Evolutionary conservation across 2,113 vertebrate species (phyloP), one percentile per base, ranked within the genome.

Genomic region (Callorhinus ursinus): DNA sequence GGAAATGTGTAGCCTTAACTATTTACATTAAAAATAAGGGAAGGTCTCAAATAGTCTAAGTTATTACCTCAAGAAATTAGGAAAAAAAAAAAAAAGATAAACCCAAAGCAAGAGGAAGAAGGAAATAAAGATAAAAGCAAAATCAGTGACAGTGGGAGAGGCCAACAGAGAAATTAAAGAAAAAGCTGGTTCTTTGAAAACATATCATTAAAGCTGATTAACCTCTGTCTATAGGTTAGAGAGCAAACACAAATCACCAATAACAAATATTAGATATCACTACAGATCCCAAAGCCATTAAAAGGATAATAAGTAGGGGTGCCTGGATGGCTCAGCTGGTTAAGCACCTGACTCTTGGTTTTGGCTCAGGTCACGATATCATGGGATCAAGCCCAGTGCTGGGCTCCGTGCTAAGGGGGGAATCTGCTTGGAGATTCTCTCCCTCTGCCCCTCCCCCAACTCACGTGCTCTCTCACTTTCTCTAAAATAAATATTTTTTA

Each of bases 51-150:
- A n/a, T 28, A 81, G 92, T 55, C 46, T 65, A 61, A 74, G n/a
- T 77, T 69, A 89, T 59, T 69, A 77, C 28, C 18, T 39, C 61
- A 83, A 96, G 51, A 59, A 83, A 59, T 51, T 28, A 77, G 67
- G 19, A 42, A 69, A 55, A 39, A 46, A 86, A 31, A 84, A 42
- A 67, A 39, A 55, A 85, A 39, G 18, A 42, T 4, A 69, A 81
- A 65, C 11, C 4, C 39, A 89, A 93, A 79, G 63, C 55, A 90
- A 84, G 26, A 88, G 26, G 83, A 85, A 26, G 22, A 90, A 93
- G 53, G 9, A 90, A 96, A 96, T 76, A 88, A 82, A 81, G 36
- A 88, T 46, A 89, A 89, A 89, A 77, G 49, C 39, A 88, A 77
- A 89, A 89, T 42, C 59, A 80, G n/a, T 80, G 49, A 39, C 8